Evolutionary conservation across 2,113 vertebrate genomes (phyloP), one percentile per base, ranked within the genome.

Genomic region (Anthoscopus minutus): DNA sequence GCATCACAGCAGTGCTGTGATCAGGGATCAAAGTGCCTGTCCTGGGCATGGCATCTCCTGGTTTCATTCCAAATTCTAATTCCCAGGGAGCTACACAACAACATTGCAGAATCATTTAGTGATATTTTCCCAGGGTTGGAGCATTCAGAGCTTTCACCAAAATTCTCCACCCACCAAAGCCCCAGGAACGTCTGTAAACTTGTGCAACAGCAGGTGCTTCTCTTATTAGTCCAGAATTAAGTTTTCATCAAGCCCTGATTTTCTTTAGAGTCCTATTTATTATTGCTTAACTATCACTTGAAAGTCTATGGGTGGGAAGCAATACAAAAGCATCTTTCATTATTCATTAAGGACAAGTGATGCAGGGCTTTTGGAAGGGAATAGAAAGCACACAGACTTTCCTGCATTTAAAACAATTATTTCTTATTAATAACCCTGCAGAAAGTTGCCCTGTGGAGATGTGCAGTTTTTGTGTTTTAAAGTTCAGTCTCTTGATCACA

Each of bases 351-450:
- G 89, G 87, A 80, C 71, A 96, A 94, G 80, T 0, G 33, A 69
- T 72, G 66, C 66, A 58, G 67, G 71, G 71, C 38, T 69, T 91
- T 73, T 54, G 89, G 87, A 87, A 72, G 16, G 42, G 50, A 93
- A 77, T 22, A 67, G 54, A 82, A 85, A 86, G 37, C 37, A 76
- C 74, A 62, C 35, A 44, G 33, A 47, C n/a, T 88, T 93, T 71
- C 71, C 89, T 92, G 84, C 91, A 77, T 89, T 93, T 94, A 94
- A 87, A 95, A 79, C 86, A 93, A 93, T 93, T 95, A 91, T 95
- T 94, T 87, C 89, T 73, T 93, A 89, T 86, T 96, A 96, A 92
- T 91, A 88, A 66, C 67, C 50, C 78, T 62, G 81, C 83, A 87
- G 73, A 91, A 90, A 96, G 80, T 92, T 93, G 83, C 65, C 92